These are phyloP conservation scores for Ctenicera cuprea DNA, from an alignment of 2,888 invertebrate genomes.

Conservation along the genomic window DNA sequence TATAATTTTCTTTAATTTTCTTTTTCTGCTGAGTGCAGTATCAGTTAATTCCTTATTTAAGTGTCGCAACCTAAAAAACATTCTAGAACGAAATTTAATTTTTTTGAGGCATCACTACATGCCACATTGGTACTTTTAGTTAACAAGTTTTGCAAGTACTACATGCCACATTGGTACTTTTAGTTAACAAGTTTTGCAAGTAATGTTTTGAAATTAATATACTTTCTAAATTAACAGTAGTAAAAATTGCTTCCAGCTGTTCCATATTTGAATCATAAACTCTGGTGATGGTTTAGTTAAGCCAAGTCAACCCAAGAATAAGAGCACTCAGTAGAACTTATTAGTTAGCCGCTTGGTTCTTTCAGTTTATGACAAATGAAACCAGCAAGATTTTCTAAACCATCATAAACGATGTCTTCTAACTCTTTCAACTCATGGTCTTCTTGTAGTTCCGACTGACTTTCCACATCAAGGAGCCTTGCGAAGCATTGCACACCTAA, in stretches of 20 bases:
- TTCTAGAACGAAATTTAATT: slow-evolving; percentile 24
- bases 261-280: slow-evolving; percentile 50
- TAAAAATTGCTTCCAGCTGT: slow-evolving; percentile 44
- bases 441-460: not conserved
- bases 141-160: too few species aligned
- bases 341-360: slow-evolving; percentile 3
- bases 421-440: slow-evolving; percentile 30
- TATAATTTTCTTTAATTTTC: slow-evolving; percentile 15
- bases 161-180: too few species aligned
- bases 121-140: slow-evolving; percentile 13
- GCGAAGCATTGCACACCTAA: slow-evolving; percentile 13
- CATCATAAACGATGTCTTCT: slow-evolving; percentile 51
- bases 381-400: slow-evolving; percentile 57
- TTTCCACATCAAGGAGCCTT: not conserved
- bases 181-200: slow-evolving; percentile 35
- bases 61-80: slow-evolving; percentile 24
- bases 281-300: slow-evolving; percentile 50
- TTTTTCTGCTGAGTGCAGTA: slow-evolving; percentile 4
- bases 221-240: slow-evolving; percentile 26
- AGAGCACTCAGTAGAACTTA: not conserved
- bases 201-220: slow-evolving; percentile 26
- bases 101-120: slow-evolving; percentile 22
- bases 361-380: slow-evolving; percentile 54
- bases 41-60: slow-evolving; percentile 24
- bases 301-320: slow-evolving; percentile 52